Base-by-base conservation (phyloP, 2,888 invertebrate species). In the Emmelina monodactyla region DNA sequence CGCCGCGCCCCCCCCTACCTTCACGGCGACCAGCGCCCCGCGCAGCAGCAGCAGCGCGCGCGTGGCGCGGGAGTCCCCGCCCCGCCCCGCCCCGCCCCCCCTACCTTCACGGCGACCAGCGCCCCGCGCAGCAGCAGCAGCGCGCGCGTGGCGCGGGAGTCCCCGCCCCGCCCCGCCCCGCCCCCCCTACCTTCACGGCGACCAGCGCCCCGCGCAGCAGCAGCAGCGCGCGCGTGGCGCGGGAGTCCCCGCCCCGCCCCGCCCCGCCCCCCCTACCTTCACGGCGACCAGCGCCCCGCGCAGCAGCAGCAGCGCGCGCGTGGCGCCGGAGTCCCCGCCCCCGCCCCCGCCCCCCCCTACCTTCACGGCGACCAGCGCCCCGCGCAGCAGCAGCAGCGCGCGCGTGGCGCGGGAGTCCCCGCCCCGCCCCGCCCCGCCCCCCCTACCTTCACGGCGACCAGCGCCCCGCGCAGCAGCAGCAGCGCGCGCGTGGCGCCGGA, bases 31-130 rank as follows among this genome's bases (percentile, higher is more conserved):
- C 70, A 75, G 90, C 90, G 91, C 19, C 60, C 71, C 75, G 3
- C n/a, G n/a, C n/a, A n/a, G n/a, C n/a, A n/a, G 87, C 86, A 53
- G 86, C 82, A 63, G 89, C 14, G 83, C 81, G 42, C 82, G 82
- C 42, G 90, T 70, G 53, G 89, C 34, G n/a, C n/a, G n/a, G n/a
- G n/a, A n/a, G n/a, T 13, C 28, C 13, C 91, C 90, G 40, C 91
- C 82, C 3, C 45, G 48, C 41, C 44, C 45, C 37, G 53, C 85
- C 68, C 35, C 50, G 39, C 34, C 36, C 33, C 43, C n/a, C n/a
- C n/a, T n/a, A n/a, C n/a, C n/a, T n/a, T n/a, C n/a, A n/a, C 89
- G 40, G 88, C 85, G 36, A 92, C 93, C 37, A 87, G 85, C 33
- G 91, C 88, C 70, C 91, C 90, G 43, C 92, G 83, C 3, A 53